Percentiles rank a stretch among this genome's conserved stretches.
phyloP scores from a whole-genome alignment of 2,113 vertebrate genomes.

The Embiotoca jacksoni region DNA sequence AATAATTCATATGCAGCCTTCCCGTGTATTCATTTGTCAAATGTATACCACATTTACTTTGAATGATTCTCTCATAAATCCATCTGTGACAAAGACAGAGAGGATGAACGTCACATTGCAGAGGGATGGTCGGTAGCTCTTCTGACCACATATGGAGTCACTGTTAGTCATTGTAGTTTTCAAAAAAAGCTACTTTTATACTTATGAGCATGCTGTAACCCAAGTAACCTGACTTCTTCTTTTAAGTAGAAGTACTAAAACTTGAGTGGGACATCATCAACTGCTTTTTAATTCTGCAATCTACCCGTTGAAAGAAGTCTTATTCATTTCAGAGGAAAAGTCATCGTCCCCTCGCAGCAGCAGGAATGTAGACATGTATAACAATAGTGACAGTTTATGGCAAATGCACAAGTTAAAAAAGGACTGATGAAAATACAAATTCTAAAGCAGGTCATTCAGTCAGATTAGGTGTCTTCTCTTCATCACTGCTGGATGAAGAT shows the following conservation, averaged over 20 bases:
- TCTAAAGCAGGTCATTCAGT: slow-evolving; percentile 34
- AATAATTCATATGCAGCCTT: background rate
- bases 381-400: slow-evolving; percentile 37
- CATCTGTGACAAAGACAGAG: background rate
- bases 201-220: background rate
- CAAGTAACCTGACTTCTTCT: background rate
- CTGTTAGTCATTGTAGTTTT: background rate
- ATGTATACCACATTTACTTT: background rate
- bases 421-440: background rate
- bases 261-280: background rate
- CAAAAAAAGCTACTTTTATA: background rate
- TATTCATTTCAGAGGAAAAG: background rate
- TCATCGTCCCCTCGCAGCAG: too few species aligned
- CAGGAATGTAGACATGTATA: slow-evolving; percentile 14
- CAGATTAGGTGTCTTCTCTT: slow-evolving; percentile 32
- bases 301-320: background rate
- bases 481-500: slow-evolving; percentile 76
- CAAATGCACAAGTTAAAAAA: slow-evolving; percentile 13
- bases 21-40: background rate
- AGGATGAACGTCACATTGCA: background rate
- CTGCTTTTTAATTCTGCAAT: too few species aligned
- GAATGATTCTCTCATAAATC: background rate
- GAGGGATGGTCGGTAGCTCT: too few species aligned
- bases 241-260: background rate
- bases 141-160: too few species aligned